Evolutionary conservation across 2,888 invertebrate genomes (phyloP).

Genomic region (Leptarthrus brevirostris): DNA sequence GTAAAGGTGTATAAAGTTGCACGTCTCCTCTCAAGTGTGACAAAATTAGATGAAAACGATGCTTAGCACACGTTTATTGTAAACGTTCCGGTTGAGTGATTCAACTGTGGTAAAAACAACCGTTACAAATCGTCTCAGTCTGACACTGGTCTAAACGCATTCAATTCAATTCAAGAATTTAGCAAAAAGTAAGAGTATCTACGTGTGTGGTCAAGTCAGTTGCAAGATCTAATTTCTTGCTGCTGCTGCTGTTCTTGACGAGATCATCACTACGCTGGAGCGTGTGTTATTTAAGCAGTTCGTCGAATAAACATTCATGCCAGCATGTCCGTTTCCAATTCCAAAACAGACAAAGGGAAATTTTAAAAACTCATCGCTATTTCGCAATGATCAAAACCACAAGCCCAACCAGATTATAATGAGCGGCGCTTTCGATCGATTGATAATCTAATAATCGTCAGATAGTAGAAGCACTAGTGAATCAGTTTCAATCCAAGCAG

Average conservation of each 20-base stretch:
- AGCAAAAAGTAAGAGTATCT: constrained; percentile 13
- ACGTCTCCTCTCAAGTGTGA: constrained; percentile 24
- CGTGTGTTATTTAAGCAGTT: too few relatives aligned
- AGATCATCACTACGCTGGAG: not conserved
- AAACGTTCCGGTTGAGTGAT: constrained; percentile 10
- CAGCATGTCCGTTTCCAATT: too few relatives aligned
- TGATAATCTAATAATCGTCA: too few relatives aligned
- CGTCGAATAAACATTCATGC: too few relatives aligned
- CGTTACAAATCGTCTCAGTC: constrained; percentile 8
- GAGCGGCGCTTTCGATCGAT: too few relatives aligned
- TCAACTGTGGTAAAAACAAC: not conserved
- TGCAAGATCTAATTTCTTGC: not conserved
- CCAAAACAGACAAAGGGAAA: too few relatives aligned
- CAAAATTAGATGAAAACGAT: constrained; percentile 18
- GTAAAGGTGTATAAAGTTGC: constrained; percentile 6
- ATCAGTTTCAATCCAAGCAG: not conserved
- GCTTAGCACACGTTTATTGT: constrained; percentile 12
- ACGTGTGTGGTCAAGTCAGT: too few relatives aligned
- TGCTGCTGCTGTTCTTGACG: not conserved
- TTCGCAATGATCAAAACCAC: too few relatives aligned
- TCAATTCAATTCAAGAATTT: too few relatives aligned
- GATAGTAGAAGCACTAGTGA: not conserved
- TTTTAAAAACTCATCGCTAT: too few relatives aligned
- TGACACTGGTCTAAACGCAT: not conserved
- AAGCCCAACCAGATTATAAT: too few relatives aligned